Evolutionary conservation across 1,140 invertebrate species (phyloP), one percentile per base, ranked within the genome.

Genomic region (Eumeta japonica): DNA sequence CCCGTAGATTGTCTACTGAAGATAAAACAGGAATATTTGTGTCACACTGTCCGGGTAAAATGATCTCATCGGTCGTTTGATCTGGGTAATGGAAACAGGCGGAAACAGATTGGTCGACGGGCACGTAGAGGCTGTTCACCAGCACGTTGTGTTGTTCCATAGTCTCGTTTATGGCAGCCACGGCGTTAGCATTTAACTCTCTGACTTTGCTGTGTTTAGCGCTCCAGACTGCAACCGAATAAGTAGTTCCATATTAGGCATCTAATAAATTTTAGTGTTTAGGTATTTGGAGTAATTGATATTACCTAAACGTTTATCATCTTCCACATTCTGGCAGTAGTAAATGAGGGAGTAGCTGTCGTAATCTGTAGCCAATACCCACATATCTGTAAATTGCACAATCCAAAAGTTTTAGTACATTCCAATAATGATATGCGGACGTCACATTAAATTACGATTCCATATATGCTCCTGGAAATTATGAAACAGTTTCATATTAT

Each of bases 31-130:
- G 46, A 32, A 67, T 64, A 19, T 55, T 48, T 1, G 16, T 3
- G 37, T 73, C 61, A 28, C 68, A 73, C 19, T 58, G 55, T 33
- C 65, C 64, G 14, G 59, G 62, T 11, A 73, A 27, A 7, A 67
- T 54, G 34, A 71, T 40, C 19, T 45, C 44, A 9, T 46, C 33
- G 4, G 55, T 52, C 2, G 39, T 36, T 3, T 41, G 31, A 2
- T 43, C 46, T 0, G 64, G 68, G 34, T 71, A 73, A 37, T 65
- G 48, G 61, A 71, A 73, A 43, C 68, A 73, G 14, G 56, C 54
- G 0, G 12, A 20, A 18, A 58, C 54, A 10, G 24, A 51, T 35
- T 67, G 64, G 29, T 54, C 31, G 1, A 63, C 62, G 0, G 29
- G 5, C 7, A 42, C 31, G 33, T 59, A 73, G 42, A 67, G 55